Evolutionary conservation across 1,140 invertebrate species (phyloP), one percentile per base, ranked within the genome.

Genomic region (Dryas iulia): DNA sequence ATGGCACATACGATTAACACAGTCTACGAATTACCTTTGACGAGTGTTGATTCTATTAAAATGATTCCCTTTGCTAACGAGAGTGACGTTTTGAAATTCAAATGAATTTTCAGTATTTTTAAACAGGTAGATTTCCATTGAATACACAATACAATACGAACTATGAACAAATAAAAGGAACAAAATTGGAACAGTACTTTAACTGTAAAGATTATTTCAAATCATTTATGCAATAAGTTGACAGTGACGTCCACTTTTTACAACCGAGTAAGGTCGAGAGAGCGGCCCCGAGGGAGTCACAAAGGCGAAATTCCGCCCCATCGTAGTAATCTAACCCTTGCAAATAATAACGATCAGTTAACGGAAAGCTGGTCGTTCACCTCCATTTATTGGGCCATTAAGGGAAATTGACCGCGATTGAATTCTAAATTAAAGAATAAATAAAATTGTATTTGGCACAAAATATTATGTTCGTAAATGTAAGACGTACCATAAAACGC

Each of bases 331-430:
- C 26, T 25, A 68, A 35, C 35, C 59, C 23, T 31, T 28, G 25
- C 52, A 25, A 39, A 56, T 47, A 61, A 39, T 61, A 68, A 61
- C 59, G 47, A 33, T 61, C 58, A 68, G 47, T 68, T 61, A 61
- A 59, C 39, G 8, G 54, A 57, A 31, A 33, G 66, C 35, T n/a
- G 39, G 35, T 53, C 57, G 64, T 66, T 59, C 65, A 54, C 30
- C 57, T 66, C 28, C 58, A 66, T 66, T 66, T 66, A 66, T 59
- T 54, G 23, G 26, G 52, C 23, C 26, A n/a, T 66, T 53, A 66
- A 66, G 26, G 35, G 10, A 26, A 63, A 56, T 62, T 63, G 52
- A 28, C 28, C 30, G 14, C 21, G 30, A 63, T 54, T 63, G 61
- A 54, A 63, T 63, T 63, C 21, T 33, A 63, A 63, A 56, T 31